Evolutionary conservation across 2,113 vertebrate genomes (phyloP), one percentile per base, ranked within the genome.

Genomic region (Pelobates fuscus): DNA sequence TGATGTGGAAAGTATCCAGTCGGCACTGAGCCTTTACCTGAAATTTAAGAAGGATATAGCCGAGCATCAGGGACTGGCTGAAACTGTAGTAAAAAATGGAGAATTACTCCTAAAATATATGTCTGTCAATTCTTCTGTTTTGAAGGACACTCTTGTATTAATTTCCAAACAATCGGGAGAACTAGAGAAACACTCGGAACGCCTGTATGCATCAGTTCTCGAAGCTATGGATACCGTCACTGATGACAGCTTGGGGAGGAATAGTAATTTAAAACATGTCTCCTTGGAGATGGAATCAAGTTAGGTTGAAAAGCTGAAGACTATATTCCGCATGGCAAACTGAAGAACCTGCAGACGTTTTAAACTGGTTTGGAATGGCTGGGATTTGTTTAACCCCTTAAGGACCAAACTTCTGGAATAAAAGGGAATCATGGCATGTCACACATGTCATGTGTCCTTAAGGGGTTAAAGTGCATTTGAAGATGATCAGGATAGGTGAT

Each of bases 61-160:
- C 0, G 67, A 85, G 61, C 94, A 95, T 59, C 89, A 87, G 64
- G 85, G 84, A 15, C 86, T 97, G 84, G 92, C 93, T 0, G 84
- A 92, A 77, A 84, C 84, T 0, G 92, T 96, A 27, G 80, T 98
- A 74, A 85, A 92, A 62, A 89, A 86, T 23, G 97, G 97, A 29
- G 92, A 91, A 43, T 83, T 82, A 2, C 93, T 98, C 20, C 93
- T 97, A 17, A 69, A 84, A 82, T 94, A 89, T 83, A 90, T 98
- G 83, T 71, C 90, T 14, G 84, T 82, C 0, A 93, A 84, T 5
- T 94, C 92, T 0, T 94, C 95, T 80, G 90, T 96, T 98, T 83
- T 98, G 80, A 91, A 90, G 72, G 93, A 95, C 30, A 87, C 89
- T 0, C 87, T 98, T 60, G 70, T 76, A 54, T 81, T 95, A 81